Base-by-base conservation (phyloP, 53 echinoderm and acorn worm species). In the Arbacia lixula region DNA sequence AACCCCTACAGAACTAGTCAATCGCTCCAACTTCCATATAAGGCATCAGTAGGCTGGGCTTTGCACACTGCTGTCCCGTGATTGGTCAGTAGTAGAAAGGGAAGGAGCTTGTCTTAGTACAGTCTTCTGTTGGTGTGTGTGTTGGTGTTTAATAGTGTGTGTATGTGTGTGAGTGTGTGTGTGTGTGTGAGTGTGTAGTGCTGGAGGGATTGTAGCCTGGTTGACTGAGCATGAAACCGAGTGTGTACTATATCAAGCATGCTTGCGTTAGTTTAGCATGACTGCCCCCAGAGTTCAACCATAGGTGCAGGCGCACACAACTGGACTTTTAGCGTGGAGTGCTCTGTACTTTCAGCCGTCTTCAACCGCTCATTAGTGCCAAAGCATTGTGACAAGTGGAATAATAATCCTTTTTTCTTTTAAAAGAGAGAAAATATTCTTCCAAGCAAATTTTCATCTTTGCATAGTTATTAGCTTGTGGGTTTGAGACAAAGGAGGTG, bases 41-140 rank as follows among this genome's bases (percentile, higher is more conserved):
- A 57, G 78, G 55, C 26, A 1, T 74, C 57, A 35, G 60, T 77
- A 40, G 78, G 78, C 24, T 57, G 78, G 58, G 60, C 60, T 60
- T 36, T 35, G 57, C 8, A 2, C 26, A 19, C 20, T 39, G 60
- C 78, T 77, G 41, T 12, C 40, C 17, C 0, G 4, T 35, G 78
- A 77, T 77, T 77, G 78, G 78, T 53, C 74, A 74, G 74, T 42
- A 74, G 74, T 74, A 34, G n/a, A n/a, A n/a, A n/a, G n/a, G n/a
- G n/a, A n/a, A n/a, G n/a, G n/a, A n/a, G n/a, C n/a, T n/a, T n/a
- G n/a, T n/a, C n/a, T n/a, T n/a, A n/a, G n/a, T n/a, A n/a, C n/a
- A n/a, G n/a, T n/a, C n/a, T n/a, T n/a, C n/a, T n/a, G n/a, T n/a
- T n/a, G n/a, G n/a, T n/a, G n/a, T n/a, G n/a, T n/a, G n/a, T n/a